phyloP scores from a whole-genome alignment of 2,797 vertebrate species.

The Gymnopithys bicolor region DNA sequence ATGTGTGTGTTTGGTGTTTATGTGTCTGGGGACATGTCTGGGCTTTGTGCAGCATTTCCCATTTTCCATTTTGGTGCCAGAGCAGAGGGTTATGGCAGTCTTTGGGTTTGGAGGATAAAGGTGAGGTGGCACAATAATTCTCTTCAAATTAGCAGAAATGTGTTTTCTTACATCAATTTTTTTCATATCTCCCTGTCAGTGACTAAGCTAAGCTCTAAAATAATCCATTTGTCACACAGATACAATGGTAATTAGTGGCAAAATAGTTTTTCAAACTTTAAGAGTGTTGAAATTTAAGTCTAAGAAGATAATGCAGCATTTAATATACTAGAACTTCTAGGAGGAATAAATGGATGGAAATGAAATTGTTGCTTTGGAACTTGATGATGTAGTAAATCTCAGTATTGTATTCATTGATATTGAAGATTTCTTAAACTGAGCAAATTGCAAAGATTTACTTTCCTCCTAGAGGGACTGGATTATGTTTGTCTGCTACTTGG shows the following conservation, averaged over 20 bases:
- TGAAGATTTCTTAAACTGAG: constrained; percentile 5
- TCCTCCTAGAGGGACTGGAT: constrained; percentile 13
- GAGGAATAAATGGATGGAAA: background rate
- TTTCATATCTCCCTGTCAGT: background rate
- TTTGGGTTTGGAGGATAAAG: background rate
- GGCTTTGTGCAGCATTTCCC: background rate
- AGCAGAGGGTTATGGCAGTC: background rate
- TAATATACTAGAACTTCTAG: background rate
- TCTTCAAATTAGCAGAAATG: background rate
- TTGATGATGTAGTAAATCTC: background rate
- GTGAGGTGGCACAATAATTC: background rate
- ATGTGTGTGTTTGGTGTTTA: background rate
- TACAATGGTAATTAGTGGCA: background rate
- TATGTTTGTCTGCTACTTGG: background rate
- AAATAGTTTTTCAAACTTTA: background rate
- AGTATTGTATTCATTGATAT: background rate
- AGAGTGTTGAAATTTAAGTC: background rate
- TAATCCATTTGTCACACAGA: background rate
- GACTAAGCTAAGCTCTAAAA: background rate
- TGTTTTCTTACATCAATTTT: background rate
- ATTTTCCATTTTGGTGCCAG: background rate
- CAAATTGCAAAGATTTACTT: constrained; percentile 30
- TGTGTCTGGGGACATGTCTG: background rate
- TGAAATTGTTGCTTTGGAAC: constrained; percentile 3
- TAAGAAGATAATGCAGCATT: background rate